Conservation (phyloP, 2,888 invertebrate genomes). For the Acanthosepion lycidas region DNA sequence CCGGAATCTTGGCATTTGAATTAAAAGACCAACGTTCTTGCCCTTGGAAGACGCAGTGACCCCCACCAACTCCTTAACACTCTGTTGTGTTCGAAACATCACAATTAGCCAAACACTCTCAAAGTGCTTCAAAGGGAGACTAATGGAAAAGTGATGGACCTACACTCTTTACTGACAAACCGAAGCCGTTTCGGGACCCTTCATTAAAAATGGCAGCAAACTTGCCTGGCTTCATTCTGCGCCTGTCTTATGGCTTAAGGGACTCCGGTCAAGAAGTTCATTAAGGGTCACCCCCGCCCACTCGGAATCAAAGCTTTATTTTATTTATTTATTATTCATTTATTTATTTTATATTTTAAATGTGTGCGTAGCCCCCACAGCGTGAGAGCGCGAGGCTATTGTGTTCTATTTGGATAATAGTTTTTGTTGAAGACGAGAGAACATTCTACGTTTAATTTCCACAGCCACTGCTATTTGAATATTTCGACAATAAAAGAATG, state of each 20-base stretch:
- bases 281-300: neutral
- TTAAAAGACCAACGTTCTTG: neutral
- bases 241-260: neutral
- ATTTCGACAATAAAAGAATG: too few species aligned
- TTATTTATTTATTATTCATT: neutral
- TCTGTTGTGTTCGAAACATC: neutral
- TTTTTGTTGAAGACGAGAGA: too few species aligned
- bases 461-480: too few species aligned
- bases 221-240: neutral
- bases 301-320: neutral
- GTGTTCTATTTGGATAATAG: too few species aligned
- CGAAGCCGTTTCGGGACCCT: conserved; percentile 2
- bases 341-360: neutral
- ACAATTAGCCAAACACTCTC: neutral
- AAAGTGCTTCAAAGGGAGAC: neutral
- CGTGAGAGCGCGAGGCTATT: neutral
- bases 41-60: neutral
- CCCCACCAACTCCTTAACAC: neutral
- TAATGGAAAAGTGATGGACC: neutral
- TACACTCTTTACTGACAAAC: neutral
- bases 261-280: conserved; percentile 1
- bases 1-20: neutral
- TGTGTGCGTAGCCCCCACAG: neutral
- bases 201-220: neutral
- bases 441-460: too few species aligned